These are phyloP conservation scores for Takifugu ocellatus DNA, from an alignment of 2,797 vertebrate species.

Conservation along the genomic window DNA sequence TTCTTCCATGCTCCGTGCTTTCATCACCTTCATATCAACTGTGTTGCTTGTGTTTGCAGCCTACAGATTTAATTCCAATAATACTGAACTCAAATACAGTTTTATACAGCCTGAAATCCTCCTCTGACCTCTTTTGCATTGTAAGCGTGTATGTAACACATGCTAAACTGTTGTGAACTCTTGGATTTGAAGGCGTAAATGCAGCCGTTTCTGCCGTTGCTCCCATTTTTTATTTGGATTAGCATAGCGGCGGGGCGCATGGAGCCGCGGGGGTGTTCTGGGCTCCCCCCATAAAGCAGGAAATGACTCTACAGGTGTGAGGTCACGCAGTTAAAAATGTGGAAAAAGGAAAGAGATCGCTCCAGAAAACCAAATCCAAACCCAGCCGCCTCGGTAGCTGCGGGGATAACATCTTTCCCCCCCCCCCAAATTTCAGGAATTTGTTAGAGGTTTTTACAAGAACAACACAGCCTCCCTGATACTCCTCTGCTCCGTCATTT, in stretches of 20 bases:
- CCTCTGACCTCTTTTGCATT: background rate
- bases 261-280: no score
- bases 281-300: constrained; percentile 43
- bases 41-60: no score
- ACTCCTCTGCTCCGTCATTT: constrained; percentile 66
- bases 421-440: constrained; percentile 60
- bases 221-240: background rate
- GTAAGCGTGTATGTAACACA: constrained; percentile 8
- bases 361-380: constrained; percentile 31
- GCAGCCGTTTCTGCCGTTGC: constrained; percentile 54
- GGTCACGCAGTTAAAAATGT: constrained; percentile 13
- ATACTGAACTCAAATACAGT: no score
- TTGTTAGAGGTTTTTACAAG: constrained; percentile 65
- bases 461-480: constrained; percentile 55
- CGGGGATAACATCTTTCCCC: constrained; percentile 32
- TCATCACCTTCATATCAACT: no score
- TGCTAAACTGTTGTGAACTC: constrained; percentile 36
- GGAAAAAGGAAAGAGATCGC: constrained; percentile 41
- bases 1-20: no score
- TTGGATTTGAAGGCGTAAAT: constrained; percentile 29
- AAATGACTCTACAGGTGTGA: constrained; percentile 53
- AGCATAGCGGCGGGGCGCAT: background rate
- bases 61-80: no score
- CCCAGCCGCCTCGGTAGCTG: constrained; percentile 27
- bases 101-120: background rate